Evolutionary conservation across 92 coral and sea anemone genomes (phyloP), one percentile per base, ranked within the genome.

Genomic region (Zoanthus gigantus): DNA sequence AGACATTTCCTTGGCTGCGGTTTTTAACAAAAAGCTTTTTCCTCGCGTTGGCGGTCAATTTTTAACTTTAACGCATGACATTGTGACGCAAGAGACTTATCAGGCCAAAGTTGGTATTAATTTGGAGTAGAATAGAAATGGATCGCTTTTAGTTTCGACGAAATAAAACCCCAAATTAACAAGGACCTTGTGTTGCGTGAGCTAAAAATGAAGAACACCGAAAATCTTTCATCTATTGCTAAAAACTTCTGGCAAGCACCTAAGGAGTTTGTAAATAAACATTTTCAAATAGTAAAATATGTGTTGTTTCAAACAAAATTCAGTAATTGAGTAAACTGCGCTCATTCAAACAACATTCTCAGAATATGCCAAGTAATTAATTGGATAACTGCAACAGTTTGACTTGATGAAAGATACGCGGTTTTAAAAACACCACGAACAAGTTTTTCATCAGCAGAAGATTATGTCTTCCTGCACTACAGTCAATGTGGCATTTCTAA

Each of bases 341-440:
- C n/a, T 63, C 9, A 45, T 32, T 42, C 32, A 54, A 16, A 34
- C 75, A 74, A 14, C 74, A 29, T 66, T 66, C 76, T 81, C 48
- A 47, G 53, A 81, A 81, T 71, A 81, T 18, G 85, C 85, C 23
- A 52, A 31, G 18, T 81, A 81, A 81, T 66, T 81, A 81, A 81
- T 81, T 81, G 73, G 85, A 81, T 81, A 81, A 81, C 60, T 81
- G 85, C 85, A 81, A 81, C 85, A 81, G 57, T 53, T 46, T 66
- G 85, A 45, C 61, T 66, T 81, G 85, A 66, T 48, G 85, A 81
- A 81, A 81, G 85, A 81, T 81, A 74, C 46, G 67, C 18, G 54
- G 46, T 81, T 67, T 67, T 77, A 77, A 77, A 80, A 81, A 60
- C 75, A 60, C 46, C n/a, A 1, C 79, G 37, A n/a, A 48, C 53